Evolutionary conservation across 2,888 invertebrate genomes (phyloP).

Genomic region (Dynastes tityus): DNA sequence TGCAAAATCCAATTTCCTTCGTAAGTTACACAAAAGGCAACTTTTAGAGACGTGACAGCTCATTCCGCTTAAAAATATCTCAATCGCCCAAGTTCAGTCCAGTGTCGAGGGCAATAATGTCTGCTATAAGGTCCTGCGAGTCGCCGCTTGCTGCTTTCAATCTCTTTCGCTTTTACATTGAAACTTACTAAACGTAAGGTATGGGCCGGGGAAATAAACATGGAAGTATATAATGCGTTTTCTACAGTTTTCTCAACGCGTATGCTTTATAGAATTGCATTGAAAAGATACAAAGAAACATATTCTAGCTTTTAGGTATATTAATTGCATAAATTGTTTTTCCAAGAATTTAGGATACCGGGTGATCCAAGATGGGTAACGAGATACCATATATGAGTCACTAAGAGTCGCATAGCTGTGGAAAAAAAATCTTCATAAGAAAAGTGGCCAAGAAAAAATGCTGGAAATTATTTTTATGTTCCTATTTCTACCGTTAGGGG

Average conservation of each 20-base stretch:
- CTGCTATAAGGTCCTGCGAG: conserved; percentile 40
- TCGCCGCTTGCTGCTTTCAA: conserved; percentile 46
- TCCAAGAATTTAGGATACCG: too few species aligned
- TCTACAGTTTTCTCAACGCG: not conserved
- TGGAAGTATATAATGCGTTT: conserved; percentile 2
- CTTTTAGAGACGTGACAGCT: conserved; percentile 57
- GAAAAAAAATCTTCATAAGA: too few species aligned
- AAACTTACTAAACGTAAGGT: conserved; percentile 9
- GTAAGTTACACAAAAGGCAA: conserved; percentile 57
- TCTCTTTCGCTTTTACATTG: conserved; percentile 24
- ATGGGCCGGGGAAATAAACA: not conserved
- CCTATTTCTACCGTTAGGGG: too few species aligned
- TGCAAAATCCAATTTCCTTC: conserved; percentile 58
- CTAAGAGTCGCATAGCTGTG: too few species aligned
- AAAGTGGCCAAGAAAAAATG: too few species aligned
- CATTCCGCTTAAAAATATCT: conserved; percentile 56
- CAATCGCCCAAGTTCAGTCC: conserved; percentile 51
- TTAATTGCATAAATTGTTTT: too few species aligned
- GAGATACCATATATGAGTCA: too few species aligned
- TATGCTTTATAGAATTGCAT: not conserved
- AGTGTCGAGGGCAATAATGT: conserved; percentile 49
- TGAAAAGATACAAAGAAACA: not conserved
- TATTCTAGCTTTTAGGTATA: too few species aligned
- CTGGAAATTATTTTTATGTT: too few species aligned
- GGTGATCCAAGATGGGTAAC: too few species aligned